phyloP scores from a whole-genome alignment of 1,140 invertebrate genomes.

The Leptopilina clavipes region DNA sequence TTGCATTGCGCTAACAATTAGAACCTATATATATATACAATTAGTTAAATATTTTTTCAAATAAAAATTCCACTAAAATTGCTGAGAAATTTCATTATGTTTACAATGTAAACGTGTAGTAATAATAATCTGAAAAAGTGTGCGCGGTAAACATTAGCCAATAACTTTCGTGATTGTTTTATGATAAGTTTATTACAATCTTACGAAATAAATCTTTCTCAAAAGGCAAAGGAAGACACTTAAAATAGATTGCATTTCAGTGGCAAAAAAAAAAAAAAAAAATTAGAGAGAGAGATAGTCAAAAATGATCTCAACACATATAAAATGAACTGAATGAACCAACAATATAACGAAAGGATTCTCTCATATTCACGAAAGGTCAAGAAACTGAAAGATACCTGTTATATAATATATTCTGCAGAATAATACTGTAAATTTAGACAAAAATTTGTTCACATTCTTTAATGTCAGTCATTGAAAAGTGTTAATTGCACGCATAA shows the following conservation, averaged over 20 bases:
- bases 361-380: slow-evolving; percentile 8
- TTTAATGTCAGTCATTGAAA: not conserved
- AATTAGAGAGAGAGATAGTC: not conserved
- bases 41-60: not conserved
- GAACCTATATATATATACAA: not conserved
- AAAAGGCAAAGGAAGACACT: not conserved
- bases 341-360: not conserved
- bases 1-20: too few relatives aligned
- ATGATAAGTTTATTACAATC: slow-evolving; percentile 12
- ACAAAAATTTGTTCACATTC: not conserved
- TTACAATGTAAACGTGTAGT: not conserved
- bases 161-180: slow-evolving; percentile 16
- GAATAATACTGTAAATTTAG: not conserved
- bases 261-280: not conserved
- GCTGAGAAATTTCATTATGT: not conserved
- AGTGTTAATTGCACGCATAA: too few relatives aligned
- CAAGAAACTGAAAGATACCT: slow-evolving; percentile 27
- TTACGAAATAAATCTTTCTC: slow-evolving; percentile 16
- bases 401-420: not conserved
- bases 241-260: not conserved
- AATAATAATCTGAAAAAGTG: not conserved
- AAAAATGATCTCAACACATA: not conserved
- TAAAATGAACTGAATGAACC: not conserved
- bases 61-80: not conserved
- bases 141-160: slow-evolving; percentile 11